phyloP scores from a whole-genome alignment of 2,888 invertebrate species.

The Tethea ocularis region DNA sequence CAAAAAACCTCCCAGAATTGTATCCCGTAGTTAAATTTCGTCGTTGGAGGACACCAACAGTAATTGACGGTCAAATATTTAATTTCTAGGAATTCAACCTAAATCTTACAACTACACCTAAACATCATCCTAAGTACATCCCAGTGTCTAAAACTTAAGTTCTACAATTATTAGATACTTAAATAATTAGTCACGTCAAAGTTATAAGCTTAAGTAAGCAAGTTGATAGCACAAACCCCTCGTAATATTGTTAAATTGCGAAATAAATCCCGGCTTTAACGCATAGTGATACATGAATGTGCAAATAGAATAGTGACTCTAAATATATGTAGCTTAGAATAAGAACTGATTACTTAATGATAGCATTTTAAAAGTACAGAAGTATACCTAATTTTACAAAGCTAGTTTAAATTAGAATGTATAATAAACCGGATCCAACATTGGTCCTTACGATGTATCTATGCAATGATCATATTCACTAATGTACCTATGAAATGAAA shows the following conservation, averaged over 20 bases:
- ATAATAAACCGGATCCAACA: not conserved
- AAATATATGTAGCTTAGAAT: not conserved
- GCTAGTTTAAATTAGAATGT: not conserved
- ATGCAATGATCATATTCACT: not conserved
- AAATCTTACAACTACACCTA: slow-evolving; percentile 17
- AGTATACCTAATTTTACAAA: not conserved
- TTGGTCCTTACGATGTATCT: not conserved
- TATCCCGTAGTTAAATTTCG: not conserved
- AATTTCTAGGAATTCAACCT: slow-evolving; percentile 11
- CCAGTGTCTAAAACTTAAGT: slow-evolving; percentile 20
- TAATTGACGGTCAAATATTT: slow-evolving; percentile 17
- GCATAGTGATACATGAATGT: slow-evolving; percentile 10
- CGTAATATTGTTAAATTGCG: slow-evolving; percentile 41
- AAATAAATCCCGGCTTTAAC: slow-evolving; percentile 44
- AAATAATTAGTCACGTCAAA: slow-evolving; percentile 17
- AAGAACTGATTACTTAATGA: not conserved
- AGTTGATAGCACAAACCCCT: slow-evolving; percentile 29
- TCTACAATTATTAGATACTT: slow-evolving; percentile 16
- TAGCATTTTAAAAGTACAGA: not conserved
- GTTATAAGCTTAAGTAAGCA: slow-evolving; percentile 35
- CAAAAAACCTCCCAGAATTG: slow-evolving; percentile 1
- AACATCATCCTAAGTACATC: slow-evolving; percentile 37
- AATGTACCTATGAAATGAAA: slow-evolving; percentile 13
- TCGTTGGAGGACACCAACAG: not conserved
- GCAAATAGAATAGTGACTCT: not conserved